Evolutionary conservation across 1,140 invertebrate genomes (phyloP), one percentile per base, ranked within the genome.

Genomic region (Polypedilum pembai): DNA sequence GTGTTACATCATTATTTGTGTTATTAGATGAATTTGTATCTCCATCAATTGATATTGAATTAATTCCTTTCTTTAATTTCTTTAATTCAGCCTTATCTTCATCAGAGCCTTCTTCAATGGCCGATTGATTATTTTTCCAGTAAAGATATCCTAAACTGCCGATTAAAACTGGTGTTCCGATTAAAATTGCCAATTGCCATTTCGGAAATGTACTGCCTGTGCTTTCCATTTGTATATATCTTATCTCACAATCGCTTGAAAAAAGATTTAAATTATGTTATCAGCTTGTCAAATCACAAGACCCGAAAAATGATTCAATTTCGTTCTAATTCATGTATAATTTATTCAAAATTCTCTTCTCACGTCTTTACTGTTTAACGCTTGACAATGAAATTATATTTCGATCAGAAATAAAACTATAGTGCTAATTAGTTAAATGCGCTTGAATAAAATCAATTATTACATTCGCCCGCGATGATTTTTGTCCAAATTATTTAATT

Each of bases 141-240:
- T 92, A 92, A 85, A 92, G 92, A 77, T 93, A 89, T 78, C 92
- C 91, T 78, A 94, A 82, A 56, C 92, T 92, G 20, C 92, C 92
- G 20, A 94, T 84, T 56, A 89, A 92, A 76, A 94, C 86, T 76
- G 92, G 92, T 76, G 91, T 90, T 76, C 92, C 93, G 66, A 95
- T 84, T 45, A 89, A 86, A 40, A 94, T 82, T 74, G 91, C 92
- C 75, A 82, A 75, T 79, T 86, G 84, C 84, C 84, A 85, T 79
- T 83, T 84, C 69, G 80, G 82, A 17, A 85, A 78, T 15, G 78
- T 69, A 20, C 75, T 75, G 17, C 75, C 74, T n/a, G 75, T 77
- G 73, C 75, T 75, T 15, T 69, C 74, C 45, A 69, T 75, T 41
- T 7, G 41, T 45, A 15, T 45, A 15, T 15, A 33, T 56, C 12